These are phyloP conservation scores for Caenorhabditis brenneri DNA, from an alignment of 1,140 invertebrate species.

Conservation along the genomic window DNA sequence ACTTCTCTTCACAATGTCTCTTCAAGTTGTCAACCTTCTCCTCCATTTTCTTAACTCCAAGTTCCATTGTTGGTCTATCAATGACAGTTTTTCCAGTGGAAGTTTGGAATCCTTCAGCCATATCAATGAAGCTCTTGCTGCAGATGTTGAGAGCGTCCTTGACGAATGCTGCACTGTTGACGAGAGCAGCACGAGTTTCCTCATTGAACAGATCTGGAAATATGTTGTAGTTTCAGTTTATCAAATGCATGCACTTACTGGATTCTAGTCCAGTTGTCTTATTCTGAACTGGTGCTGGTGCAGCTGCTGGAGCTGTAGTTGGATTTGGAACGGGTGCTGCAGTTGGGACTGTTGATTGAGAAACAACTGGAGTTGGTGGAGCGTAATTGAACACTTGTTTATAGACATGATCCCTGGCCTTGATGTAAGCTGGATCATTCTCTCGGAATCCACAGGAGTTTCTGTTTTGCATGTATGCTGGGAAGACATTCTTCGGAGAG, in stretches of 20 bases:
- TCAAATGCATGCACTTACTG: background rate
- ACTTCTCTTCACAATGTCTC: background rate
- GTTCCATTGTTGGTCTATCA: conserved; percentile 32
- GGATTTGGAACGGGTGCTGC: background rate
- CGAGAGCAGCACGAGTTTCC: background rate
- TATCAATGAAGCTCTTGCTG: conserved; percentile 21
- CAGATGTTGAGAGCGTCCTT: background rate
- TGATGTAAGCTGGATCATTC: background rate
- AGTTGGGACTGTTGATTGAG: no score
- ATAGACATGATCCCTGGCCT: background rate
- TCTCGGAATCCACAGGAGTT: background rate
- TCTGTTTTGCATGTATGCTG: conserved; percentile 10
- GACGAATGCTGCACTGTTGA: background rate
- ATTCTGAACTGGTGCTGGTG: background rate
- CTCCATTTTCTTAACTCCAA: conserved; percentile 6
- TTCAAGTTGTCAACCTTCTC: conserved; percentile 24
- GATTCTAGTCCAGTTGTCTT: background rate
- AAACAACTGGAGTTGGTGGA: background rate
- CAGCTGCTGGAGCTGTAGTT: background rate
- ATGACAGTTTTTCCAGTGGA: conserved; percentile 26
- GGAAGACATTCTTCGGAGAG: conserved; percentile 5
- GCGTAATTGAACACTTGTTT: no score
- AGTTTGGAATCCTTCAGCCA: conserved; percentile 19
- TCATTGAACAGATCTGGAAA: conserved; percentile 3
- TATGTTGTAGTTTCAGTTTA: background rate